Evolutionary conservation across 2,888 invertebrate species (phyloP).

Genomic region (Rhimphoctona megacephalus): DNA sequence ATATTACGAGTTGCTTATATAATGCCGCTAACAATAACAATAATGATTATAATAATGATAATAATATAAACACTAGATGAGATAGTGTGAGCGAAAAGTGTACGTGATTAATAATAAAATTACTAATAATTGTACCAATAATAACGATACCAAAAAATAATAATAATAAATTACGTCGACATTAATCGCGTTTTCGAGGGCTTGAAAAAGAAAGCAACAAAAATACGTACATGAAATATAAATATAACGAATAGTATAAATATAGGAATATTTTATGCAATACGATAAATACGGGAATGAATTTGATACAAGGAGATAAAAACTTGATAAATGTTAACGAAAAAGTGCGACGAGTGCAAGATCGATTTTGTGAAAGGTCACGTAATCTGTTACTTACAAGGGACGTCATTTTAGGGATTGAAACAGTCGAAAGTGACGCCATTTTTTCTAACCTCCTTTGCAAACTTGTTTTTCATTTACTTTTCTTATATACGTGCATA

Average conservation of each 20-base stretch:
- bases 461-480: constrained; percentile 39
- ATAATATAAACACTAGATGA: background rate
- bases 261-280: constrained; percentile 21
- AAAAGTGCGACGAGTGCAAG: constrained; percentile 28
- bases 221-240: constrained; percentile 13
- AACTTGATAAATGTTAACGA: constrained; percentile 42
- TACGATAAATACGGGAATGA: constrained; percentile 17
- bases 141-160: constrained; percentile 16
- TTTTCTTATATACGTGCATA: background rate
- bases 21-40: constrained; percentile 25
- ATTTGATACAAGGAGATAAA: constrained; percentile 57
- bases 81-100: constrained; percentile 24
- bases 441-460: constrained; percentile 56
- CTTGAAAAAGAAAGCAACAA: constrained; percentile 18
- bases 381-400: constrained; percentile 31
- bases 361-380: constrained; percentile 27
- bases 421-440: constrained; percentile 23
- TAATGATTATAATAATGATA: background rate
- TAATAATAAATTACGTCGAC: background rate
- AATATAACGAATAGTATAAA: constrained; percentile 28
- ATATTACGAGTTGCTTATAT: constrained; percentile 24
- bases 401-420: background rate
- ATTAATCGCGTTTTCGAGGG: constrained; percentile 10
- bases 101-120: constrained; percentile 40
- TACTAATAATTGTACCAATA: constrained; percentile 12